These are phyloP conservation scores for Oligia fasciuncula DNA, from an alignment of 2,888 invertebrate species.

Conservation along the genomic window DNA sequence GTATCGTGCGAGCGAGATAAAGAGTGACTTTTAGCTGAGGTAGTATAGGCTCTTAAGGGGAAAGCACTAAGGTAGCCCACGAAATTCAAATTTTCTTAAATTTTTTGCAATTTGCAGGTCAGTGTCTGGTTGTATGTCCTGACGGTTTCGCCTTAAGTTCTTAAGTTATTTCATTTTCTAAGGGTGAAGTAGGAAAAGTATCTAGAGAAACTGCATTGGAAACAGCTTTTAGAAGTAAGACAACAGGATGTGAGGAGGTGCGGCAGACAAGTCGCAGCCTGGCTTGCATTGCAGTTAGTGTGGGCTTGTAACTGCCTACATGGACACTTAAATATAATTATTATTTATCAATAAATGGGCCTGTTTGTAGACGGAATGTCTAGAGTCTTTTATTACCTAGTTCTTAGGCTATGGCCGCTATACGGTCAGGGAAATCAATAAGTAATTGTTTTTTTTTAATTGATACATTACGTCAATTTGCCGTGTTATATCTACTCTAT, in stretches of 20 bases:
- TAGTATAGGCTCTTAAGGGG: too few species aligned
- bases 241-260: conserved; percentile 21
- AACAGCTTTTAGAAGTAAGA: conserved; percentile 29
- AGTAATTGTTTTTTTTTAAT: neutral
- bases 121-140: too few species aligned
- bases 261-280: conserved; percentile 3
- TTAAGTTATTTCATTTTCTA: neutral
- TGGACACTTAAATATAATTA: conserved; percentile 33
- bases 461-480: neutral
- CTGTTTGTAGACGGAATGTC: neutral
- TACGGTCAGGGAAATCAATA: neutral
- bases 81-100: too few species aligned
- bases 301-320: neutral
- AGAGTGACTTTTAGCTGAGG: too few species aligned
- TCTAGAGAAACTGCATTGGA: conserved; percentile 6
- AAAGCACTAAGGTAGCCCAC: too few species aligned
- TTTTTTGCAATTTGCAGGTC: too few species aligned
- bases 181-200: conserved; percentile 3
- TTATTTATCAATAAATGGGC: neutral
- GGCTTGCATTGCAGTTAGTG: conserved; percentile 4
- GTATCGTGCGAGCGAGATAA: too few species aligned
- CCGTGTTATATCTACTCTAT: neutral
- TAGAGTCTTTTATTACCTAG: conserved; percentile 1
- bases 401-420: neutral
- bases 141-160: too few species aligned